Percentiles rank a stretch among this genome's conserved stretches.
Evolutionary conservation across 2,797 vertebrate genomes (phyloP).

Genomic region (Lagorchestes hirsutus): DNA sequence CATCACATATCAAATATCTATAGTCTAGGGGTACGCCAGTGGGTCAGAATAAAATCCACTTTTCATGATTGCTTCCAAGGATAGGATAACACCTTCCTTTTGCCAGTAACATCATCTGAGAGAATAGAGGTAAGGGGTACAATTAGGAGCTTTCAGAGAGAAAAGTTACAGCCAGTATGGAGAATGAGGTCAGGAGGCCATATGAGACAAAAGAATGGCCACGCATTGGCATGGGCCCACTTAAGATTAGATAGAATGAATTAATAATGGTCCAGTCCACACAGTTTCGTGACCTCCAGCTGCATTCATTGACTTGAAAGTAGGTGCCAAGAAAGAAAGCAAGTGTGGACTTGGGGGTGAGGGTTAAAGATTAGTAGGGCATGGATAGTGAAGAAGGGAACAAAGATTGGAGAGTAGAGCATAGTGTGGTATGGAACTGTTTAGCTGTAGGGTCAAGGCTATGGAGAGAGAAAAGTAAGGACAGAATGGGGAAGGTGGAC

Average conservation of each 20-base stretch:
- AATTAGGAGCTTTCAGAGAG: background rate
- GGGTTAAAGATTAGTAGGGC: background rate
- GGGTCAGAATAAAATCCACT: background rate
- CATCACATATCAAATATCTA: background rate
- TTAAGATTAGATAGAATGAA: background rate
- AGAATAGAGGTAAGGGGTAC: background rate
- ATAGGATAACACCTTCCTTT: background rate
- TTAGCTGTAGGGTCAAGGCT: background rate
- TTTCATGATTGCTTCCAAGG: background rate
- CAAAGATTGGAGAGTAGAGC: background rate
- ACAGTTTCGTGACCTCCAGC: background rate
- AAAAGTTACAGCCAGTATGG: background rate
- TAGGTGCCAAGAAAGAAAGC: background rate
- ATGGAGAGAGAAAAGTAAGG: background rate
- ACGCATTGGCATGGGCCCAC: background rate
- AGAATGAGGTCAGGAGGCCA: background rate
- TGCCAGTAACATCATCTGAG: background rate
- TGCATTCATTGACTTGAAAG: background rate
- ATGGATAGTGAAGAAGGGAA: background rate
- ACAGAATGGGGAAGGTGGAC: background rate
- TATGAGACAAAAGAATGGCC: background rate
- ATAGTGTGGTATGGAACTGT: background rate
- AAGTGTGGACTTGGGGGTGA: background rate
- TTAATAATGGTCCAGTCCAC: background rate
- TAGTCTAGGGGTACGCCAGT: background rate